Evolutionary conservation across 2,113 vertebrate species (phyloP).

Genomic region (Bubo scandiacus): DNA sequence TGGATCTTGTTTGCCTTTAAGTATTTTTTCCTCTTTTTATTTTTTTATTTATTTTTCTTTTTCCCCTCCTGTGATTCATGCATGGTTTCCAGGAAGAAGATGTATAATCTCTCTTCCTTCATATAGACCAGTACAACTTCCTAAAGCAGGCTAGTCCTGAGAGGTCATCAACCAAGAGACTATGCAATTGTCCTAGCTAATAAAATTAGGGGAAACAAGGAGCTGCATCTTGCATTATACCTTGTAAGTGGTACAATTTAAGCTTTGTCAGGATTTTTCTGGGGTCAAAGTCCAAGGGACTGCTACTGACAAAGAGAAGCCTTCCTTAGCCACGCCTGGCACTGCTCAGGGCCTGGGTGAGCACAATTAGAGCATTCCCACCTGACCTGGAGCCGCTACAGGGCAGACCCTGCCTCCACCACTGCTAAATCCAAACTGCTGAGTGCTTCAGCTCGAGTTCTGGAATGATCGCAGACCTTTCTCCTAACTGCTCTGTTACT

Average conservation of each 20-base stretch:
- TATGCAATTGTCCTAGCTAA: not conserved
- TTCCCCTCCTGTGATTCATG: rapidly evolving
- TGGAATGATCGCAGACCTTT: not conserved
- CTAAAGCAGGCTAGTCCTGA: not conserved
- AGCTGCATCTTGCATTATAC: not conserved
- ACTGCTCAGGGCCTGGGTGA: not conserved
- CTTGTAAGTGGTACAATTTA: constrained; percentile 15
- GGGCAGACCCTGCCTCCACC: not conserved
- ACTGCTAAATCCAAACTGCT: not conserved
- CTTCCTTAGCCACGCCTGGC: not conserved
- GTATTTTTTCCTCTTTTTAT: not conserved
- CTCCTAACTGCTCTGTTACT: not conserved
- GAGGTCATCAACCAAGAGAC: not conserved
- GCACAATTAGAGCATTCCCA: not conserved
- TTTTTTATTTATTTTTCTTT: no score
- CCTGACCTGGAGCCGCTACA: not conserved
- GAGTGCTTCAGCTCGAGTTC: not conserved
- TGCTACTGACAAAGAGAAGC: not conserved
- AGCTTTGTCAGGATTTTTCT: constrained; percentile 31
- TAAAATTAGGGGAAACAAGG: not conserved
- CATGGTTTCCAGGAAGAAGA: not conserved
- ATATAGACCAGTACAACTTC: not conserved
- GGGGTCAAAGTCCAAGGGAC: not conserved
- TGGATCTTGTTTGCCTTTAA: not conserved
- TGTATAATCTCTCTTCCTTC: not conserved